These are phyloP conservation scores for Crocidura indochinensis DNA, from an alignment of 2,797 vertebrate species.

Conservation along the genomic window DNA sequence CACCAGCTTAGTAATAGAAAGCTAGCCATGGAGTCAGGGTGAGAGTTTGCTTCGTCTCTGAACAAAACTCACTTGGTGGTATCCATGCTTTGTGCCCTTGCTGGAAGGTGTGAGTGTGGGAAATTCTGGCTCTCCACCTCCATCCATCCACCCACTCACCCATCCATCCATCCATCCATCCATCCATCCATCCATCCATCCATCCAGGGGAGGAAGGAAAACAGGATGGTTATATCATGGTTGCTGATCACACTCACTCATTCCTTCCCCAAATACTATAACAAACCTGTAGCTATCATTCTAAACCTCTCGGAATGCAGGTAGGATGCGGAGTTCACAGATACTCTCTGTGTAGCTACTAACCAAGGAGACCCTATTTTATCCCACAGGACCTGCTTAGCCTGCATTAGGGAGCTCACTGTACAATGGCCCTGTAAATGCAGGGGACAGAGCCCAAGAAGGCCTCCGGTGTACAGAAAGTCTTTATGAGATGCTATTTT, in stretches of 20 bases:
- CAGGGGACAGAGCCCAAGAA: neutral
- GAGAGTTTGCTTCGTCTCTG: neutral
- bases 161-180: neutral
- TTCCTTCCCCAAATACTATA: slow-evolving; percentile 2
- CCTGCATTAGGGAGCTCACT: neutral
- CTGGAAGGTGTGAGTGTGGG: neutral
- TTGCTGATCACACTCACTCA: slow-evolving; percentile 9
- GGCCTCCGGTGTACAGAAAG: neutral
- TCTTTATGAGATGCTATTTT: slow-evolving; percentile 34
- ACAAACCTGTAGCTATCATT: neutral
- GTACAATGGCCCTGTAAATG: neutral
- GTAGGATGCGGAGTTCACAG: neutral
- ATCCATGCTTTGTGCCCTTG: neutral
- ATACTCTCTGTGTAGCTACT: neutral
- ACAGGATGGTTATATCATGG: neutral
- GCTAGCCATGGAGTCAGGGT: neutral
- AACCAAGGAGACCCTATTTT: slow-evolving; percentile 9
- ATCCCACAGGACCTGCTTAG: neutral
- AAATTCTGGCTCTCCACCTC: neutral
- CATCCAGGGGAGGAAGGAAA: neutral
- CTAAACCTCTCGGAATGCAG: neutral
- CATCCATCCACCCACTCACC: neutral
- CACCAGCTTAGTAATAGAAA: neutral
- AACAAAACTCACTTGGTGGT: neutral
- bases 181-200: neutral